Conservation (phyloP, 2,113 vertebrate genomes). For the Ochotona curzoniae region DNA sequence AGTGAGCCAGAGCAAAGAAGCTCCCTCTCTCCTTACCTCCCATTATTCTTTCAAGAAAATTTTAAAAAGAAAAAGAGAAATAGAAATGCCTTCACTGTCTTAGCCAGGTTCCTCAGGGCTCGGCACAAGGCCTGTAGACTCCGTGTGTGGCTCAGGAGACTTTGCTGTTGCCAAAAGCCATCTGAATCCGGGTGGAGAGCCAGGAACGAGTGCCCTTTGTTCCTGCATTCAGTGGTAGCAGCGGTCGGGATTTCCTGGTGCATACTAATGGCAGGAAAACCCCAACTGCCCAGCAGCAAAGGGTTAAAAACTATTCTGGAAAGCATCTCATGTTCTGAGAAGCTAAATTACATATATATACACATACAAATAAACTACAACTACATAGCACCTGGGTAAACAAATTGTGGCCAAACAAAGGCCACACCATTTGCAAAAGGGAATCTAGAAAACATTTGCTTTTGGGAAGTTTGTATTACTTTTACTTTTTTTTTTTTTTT, state of each 20-base stretch:
- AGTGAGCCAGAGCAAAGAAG: no score
- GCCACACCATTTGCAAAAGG: slow-evolving; percentile 73
- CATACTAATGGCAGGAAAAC: slow-evolving; percentile 81
- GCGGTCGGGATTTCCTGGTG: slow-evolving; percentile 75
- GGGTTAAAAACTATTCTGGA: slow-evolving; percentile 83
- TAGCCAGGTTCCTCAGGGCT: not conserved
- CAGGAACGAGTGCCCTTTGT: slow-evolving; percentile 68
- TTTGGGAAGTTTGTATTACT: slow-evolving; percentile 60
- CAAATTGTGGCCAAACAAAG: slow-evolving; percentile 80
- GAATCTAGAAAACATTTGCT: slow-evolving; percentile 82
- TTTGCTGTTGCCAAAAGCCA: slow-evolving; percentile 4
- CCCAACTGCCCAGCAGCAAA: slow-evolving; percentile 78
- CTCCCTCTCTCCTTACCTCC: no score
- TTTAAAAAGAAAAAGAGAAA: no score
- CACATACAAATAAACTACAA: slow-evolving; percentile 78
- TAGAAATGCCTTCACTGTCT: not conserved
- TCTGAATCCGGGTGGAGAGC: slow-evolving; percentile 57
- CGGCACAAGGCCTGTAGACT: not conserved
- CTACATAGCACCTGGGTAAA: slow-evolving; percentile 86
- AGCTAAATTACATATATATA: slow-evolving; percentile 72
- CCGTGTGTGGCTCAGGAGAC: not conserved
- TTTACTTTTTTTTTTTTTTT: slow-evolving; percentile 6
- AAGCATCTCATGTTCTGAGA: slow-evolving; percentile 80
- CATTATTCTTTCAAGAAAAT: no score
- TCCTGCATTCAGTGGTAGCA: slow-evolving; percentile 62